Evolutionary conservation across 2,113 vertebrate species (phyloP).

Genomic region (Percopsis transmontana): DNA sequence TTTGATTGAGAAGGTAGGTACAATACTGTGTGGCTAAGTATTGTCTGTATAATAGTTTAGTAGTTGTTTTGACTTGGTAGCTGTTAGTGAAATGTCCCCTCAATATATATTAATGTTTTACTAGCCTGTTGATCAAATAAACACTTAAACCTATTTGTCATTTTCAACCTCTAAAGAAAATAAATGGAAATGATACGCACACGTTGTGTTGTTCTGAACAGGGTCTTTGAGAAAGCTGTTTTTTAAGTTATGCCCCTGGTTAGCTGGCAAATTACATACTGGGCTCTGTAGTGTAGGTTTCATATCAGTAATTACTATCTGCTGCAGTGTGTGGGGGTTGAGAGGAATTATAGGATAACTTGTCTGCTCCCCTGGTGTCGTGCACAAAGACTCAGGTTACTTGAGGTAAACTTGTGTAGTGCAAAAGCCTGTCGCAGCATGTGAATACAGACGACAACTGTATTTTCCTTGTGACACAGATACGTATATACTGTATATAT

Average conservation of each 20-base stretch:
- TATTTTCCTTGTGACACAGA: no score
- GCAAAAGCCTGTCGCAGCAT: constrained; percentile 8
- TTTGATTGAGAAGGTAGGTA: not conserved
- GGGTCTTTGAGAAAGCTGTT: constrained; percentile 38
- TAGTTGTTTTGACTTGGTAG: not conserved
- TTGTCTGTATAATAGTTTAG: not conserved
- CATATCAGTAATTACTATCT: constrained; percentile 63
- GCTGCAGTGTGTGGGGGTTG: constrained; percentile 33
- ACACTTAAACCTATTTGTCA: not conserved
- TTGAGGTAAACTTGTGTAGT: constrained; percentile 4
- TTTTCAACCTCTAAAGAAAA: constrained; percentile 5
- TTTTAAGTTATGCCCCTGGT: constrained; percentile 41
- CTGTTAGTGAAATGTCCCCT: not conserved
- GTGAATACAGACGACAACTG: not conserved
- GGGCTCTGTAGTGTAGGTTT: constrained; percentile 51
- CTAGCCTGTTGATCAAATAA: not conserved
- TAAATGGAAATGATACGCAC: constrained; percentile 18
- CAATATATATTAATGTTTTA: not conserved
- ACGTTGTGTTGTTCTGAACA: constrained; percentile 17
- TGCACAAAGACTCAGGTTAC: not conserved
- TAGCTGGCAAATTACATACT: constrained; percentile 59
- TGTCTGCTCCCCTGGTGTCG: constrained; percentile 30
- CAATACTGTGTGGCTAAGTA: not conserved
- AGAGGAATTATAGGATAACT: constrained; percentile 50
- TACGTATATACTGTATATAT: no score